Evolutionary conservation across 2,888 invertebrate genomes (phyloP), one percentile per base, ranked within the genome.

Genomic region (Cephus spinipes): DNA sequence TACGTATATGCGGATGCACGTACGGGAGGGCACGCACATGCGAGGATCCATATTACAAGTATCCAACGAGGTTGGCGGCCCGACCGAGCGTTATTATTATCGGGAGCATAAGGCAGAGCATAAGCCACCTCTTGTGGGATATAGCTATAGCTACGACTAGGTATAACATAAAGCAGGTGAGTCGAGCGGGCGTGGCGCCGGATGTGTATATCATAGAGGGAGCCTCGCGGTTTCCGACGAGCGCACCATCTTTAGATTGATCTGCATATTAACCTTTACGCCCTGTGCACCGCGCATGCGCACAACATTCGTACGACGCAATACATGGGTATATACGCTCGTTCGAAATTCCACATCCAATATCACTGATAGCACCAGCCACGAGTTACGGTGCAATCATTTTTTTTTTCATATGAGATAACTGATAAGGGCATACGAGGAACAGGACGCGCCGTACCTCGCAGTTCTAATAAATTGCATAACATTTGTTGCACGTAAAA

Each of bases 181-280:
- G 85, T 84, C 83, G 86, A 88, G 88, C 86, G 86, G 89, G 87
- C 89, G 87, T 90, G 89, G 88, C 87, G 88, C 89, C 89, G 88
- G 88, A 89, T 89, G 88, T 84, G 83, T 85, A 81, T 85, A 87
- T 85, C 79, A 75, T 79, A 77, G 35, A 55, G 86, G 85, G 31
- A 35, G n/a, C 32, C 83, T 83, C 84, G 87, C 87, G 87, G 40
- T 87, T 90, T 89, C 87, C 87, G 86, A 83, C 83, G 83, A 85
- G 82, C 79, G 79, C 74, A 73, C 80, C 84, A 87, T 87, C 86
- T 40, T 15, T 87, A 89, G 87, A 89, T 88, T 86, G 83, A 86
- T 85, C 83, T 80, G 76, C 81, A 76, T 77, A 81, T 78, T 75
- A 68, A 74, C 77, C 73, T 71, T 78, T 73, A 73, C 34, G 73